Conservation (phyloP, 2,888 invertebrate genomes). For the Himalopsyche kuldschensis region DNA sequence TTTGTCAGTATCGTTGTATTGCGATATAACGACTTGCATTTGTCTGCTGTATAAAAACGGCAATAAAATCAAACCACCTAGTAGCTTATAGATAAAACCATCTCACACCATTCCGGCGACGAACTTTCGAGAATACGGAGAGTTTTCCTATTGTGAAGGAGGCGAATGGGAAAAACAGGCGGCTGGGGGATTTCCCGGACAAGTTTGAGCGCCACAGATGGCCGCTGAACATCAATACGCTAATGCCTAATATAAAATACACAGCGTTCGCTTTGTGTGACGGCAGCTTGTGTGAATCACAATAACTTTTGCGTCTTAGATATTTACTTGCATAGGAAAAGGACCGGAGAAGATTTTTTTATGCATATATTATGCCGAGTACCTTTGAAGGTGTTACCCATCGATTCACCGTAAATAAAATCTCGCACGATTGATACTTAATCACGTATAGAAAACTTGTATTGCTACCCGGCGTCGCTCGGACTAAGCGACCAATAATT, state of each 20-base stretch:
- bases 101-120: background rate
- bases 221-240: conserved; percentile 9
- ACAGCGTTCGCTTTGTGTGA: background rate
- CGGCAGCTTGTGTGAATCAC: background rate
- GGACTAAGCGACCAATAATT: no score
- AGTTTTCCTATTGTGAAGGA: background rate
- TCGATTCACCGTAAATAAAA: background rate
- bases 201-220: background rate
- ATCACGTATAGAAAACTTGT: no score
- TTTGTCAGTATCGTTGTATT: no score
- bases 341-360: background rate
- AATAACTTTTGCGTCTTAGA: background rate
- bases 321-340: background rate
- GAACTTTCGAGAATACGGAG: background rate
- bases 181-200: background rate
- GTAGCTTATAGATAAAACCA: background rate
- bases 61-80: background rate
- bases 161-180: background rate
- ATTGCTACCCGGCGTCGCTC: no score
- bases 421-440: no score
- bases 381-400: background rate
- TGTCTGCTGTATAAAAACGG: background rate
- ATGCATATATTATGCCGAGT: background rate
- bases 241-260: conserved; percentile 11
- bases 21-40: background rate